phyloP scores from a whole-genome alignment of 1,140 invertebrate genomes.

The Cotesia chilonis region DNA sequence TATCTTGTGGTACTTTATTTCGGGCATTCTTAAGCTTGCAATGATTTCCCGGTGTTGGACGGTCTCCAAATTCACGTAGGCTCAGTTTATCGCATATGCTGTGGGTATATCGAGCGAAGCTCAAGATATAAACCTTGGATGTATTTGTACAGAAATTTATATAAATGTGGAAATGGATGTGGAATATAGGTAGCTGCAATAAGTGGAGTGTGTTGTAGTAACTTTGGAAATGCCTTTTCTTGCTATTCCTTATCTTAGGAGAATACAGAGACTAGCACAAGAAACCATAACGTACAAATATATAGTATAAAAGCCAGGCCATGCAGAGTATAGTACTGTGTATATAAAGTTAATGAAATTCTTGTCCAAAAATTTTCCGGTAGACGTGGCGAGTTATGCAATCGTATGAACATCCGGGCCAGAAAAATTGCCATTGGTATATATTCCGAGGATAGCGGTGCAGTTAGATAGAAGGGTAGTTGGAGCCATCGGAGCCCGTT shows the following conservation, averaged over 20 bases:
- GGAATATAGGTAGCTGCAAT: background rate
- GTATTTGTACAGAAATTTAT: slow-evolving; percentile 1
- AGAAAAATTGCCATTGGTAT: slow-evolving; percentile 30
- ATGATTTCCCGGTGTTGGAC: slow-evolving; percentile 21
- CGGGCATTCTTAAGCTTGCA: slow-evolving; percentile 3
- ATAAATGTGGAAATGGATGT: too few relatives aligned
- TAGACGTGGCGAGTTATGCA: slow-evolving; percentile 24
- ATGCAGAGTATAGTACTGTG: background rate
- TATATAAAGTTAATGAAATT: slow-evolving; percentile 29
- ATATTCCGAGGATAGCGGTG: background rate
- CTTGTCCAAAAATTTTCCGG: slow-evolving; percentile 20
- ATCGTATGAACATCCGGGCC: slow-evolving; percentile 25
- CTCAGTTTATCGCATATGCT: slow-evolving; percentile 6
- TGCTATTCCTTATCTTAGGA: background rate
- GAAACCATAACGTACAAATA: background rate
- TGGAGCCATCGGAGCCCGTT: slow-evolving; percentile 41
- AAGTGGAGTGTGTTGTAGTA: background rate
- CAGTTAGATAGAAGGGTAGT: background rate
- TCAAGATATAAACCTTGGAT: background rate
- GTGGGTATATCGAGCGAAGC: background rate
- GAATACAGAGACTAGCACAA: background rate
- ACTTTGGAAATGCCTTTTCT: slow-evolving; percentile 17
- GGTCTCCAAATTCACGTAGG: slow-evolving; percentile 23
- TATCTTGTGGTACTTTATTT: slow-evolving; percentile 2
- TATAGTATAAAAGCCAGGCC: background rate